Evolutionary conservation across 2,113 vertebrate genomes (phyloP).

Genomic region (Hemichromis elongatus): DNA sequence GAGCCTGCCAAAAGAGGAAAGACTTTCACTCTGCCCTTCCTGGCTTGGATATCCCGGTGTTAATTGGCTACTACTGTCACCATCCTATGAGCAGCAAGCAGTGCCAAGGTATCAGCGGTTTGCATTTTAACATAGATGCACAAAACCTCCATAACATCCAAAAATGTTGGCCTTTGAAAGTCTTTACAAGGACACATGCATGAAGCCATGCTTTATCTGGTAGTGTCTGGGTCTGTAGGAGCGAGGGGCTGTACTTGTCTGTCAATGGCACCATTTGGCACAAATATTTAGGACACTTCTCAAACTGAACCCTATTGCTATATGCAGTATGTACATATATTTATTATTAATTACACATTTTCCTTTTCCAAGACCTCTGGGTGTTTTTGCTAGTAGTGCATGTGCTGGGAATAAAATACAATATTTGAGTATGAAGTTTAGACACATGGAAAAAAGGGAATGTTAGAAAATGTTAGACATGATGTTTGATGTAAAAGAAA

Average conservation of each 20-base stretch:
- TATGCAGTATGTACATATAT: neutral
- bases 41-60: neutral
- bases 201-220: neutral
- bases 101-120: neutral
- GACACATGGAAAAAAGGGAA: too few species aligned
- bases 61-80: conserved; percentile 4
- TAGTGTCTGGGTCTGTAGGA: neutral
- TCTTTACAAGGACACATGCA: neutral
- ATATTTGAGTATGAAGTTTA: neutral
- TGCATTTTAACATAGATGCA: neutral
- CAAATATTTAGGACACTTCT: neutral
- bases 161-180: neutral
- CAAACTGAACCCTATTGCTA: neutral
- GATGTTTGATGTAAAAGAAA: neutral
- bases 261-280: neutral
- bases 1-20: conserved; percentile 12
- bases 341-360: neutral
- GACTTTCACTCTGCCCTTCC: conserved; percentile 6
- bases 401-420: neutral
- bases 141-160: neutral
- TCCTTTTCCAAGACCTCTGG: neutral
- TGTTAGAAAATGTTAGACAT: neutral
- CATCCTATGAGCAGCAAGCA: neutral
- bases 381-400: neutral
- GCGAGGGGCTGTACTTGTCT: neutral